Base-by-base conservation (phyloP, 2,797 vertebrate species). In the Coranthus polyacanthus region DNA sequence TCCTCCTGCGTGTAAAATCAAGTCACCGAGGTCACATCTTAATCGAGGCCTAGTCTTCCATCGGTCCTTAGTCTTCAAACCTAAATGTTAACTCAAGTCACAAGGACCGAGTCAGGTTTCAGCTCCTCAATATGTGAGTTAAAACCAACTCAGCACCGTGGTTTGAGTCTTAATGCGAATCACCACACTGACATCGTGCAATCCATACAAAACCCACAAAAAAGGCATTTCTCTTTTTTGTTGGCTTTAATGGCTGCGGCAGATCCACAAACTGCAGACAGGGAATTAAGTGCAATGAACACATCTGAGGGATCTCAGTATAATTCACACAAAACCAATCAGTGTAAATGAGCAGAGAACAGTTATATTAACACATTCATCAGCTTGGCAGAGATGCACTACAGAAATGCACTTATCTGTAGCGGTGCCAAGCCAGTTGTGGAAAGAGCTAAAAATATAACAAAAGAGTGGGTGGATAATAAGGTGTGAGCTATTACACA, bases 401-500 rank as follows among this genome's bases (percentile, higher is more conserved):
- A 51, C 17, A 47, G 36, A 62, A 24, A 62, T 49, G 29, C 51
- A 42, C 16, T 63, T 43, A 53, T 54, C 20, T 50, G 7, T 1
- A 61, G 12, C 11, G 51, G 6, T 43, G 49, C 68, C 45, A 61
- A 62, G 58, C 60, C 59, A 37, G 13, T 20, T 26, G 56, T 20
- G 24, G 39, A 68, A 50, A 38, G 43, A 57, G 41, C 65, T 72
- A 58, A 69, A 65, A 49, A 52, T 68, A 72, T 15, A 34, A 5
- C 16, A 43, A 53, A 59, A 9, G 12, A 6, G 58, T 64, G 46
- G 63, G 57, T 36, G 68, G 66, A 61, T 47, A 61, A 51, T 46
- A 49, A 32, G 50, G 44, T 50, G 21, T 47, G 63, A 68, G 18
- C 26, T 21, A 5, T 43, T 50, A 16, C 12, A 24, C 36, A 67